phyloP scores from a whole-genome alignment of 2,113 vertebrate species.

The Heliornis fulica region DNA sequence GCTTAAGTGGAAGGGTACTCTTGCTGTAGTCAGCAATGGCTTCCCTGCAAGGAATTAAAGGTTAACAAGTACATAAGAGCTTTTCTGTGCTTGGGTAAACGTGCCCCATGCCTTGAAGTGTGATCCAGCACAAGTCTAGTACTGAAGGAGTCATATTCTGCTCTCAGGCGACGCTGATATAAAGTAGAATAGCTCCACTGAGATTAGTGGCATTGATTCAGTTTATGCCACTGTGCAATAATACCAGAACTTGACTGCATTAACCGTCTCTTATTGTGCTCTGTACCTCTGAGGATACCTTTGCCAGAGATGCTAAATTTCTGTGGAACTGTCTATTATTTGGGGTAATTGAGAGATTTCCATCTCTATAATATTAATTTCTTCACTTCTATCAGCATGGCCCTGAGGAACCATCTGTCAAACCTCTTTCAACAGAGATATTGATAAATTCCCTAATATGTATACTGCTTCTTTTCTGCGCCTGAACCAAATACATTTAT shows the following conservation, averaged over 20 bases:
- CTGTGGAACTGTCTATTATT: not conserved
- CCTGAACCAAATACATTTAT: constrained; percentile 29
- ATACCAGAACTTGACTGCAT: not conserved
- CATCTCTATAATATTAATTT: constrained; percentile 52
- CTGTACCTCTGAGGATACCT: not conserved
- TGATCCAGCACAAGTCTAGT: not conserved
- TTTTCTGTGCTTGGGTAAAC: not conserved
- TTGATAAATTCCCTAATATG: constrained; percentile 5
- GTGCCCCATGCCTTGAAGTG: not conserved
- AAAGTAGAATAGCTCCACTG: not conserved
- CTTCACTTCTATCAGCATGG: not conserved
- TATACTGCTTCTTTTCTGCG: not conserved
- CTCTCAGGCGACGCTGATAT: not conserved
- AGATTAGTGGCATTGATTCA: not conserved
- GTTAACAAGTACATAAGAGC: not conserved
- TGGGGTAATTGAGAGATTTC: constrained; percentile 21
- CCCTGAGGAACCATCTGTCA: not conserved
- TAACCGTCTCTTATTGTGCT: not conserved
- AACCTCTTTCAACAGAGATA: constrained; percentile 17
- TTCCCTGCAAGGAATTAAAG: not conserved
- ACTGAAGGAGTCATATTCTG: not conserved
- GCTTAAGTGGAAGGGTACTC: not conserved
- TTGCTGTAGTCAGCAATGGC: not conserved
- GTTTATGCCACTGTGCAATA: not conserved
- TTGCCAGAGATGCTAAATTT: not conserved